Evolutionary conservation across 2,113 vertebrate species (phyloP).

Genomic region (Oncorhynchus keta): DNA sequence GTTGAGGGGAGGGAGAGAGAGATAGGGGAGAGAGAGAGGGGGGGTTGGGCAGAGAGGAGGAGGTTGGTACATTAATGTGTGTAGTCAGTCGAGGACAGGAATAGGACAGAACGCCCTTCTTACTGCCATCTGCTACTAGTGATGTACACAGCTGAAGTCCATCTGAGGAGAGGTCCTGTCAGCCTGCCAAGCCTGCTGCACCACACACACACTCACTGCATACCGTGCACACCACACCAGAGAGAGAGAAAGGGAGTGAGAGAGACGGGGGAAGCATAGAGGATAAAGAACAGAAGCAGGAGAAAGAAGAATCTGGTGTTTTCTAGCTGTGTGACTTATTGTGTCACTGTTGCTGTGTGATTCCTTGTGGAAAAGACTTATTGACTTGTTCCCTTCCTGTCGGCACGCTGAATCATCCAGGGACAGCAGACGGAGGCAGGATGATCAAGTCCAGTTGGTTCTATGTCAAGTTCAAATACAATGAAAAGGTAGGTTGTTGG

Average conservation of each 20-base stretch:
- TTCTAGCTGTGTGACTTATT: background rate
- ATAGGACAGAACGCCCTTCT: conserved; percentile 70
- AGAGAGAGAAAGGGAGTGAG: background rate
- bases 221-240: conserved; percentile 19
- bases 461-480: conserved; percentile 98
- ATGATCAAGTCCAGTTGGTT: conserved; percentile 99
- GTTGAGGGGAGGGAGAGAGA: conserved; percentile 14
- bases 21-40: background rate
- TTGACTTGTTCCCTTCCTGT: conserved; percentile 6
- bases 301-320: conserved; percentile 46
- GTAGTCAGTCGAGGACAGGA: conserved; percentile 24
- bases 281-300: conserved; percentile 14
- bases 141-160: conserved; percentile 77
- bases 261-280: background rate
- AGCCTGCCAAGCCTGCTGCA: conserved; percentile 74
- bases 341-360: background rate
- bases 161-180: conserved; percentile 82
- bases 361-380: conserved; percentile 28
- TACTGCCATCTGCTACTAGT: conserved; percentile 82
- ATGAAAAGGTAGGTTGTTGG: conserved; percentile 87
- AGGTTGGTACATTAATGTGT: conserved; percentile 37
- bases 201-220: conserved; percentile 28
- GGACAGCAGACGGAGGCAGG: conserved; percentile 58
- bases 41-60: conserved; percentile 18
- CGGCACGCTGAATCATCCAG: conserved; percentile 12